Base-by-base conservation (phyloP, 2,888 invertebrate species). In the Rhyacophila evoluta region DNA sequence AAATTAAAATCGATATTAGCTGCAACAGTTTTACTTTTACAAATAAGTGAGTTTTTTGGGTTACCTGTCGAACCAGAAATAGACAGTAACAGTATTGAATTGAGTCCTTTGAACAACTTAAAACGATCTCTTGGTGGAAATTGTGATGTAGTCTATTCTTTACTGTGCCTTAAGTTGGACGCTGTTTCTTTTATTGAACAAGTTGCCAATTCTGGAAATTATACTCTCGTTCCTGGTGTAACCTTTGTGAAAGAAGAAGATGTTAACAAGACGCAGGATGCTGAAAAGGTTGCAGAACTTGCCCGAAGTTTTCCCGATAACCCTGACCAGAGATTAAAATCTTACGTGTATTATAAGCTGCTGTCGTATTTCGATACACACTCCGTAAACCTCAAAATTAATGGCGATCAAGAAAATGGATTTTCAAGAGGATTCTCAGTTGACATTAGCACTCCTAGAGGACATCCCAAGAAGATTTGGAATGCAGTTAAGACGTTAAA, bases 151-250 rank as follows among this genome's bases (percentile, higher is more conserved):
- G 85, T 86, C 29, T 83, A 89, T 0, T 94, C 93, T 85, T 89
- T 93, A 25, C 94, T 94, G 84, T 96, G 96, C 84, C 87, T 95
- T 36, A 96, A 95, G 85, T 88, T 95, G 81, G 95, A 95, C 83
- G 92, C 94, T 69, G 91, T 95, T 1, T 93, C 94, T 2, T 92
- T 95, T 84, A 89, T 96, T 82, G 95, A 95, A 84, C 92, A 93
- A 70, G 84, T 95, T 19, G 92, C 93, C 83, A 93, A 94, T 84
- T 91, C 92, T 83, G 91, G 93, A 83, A 92, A 94, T 85, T 90
- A 94, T 2, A 91, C 90, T 81, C 89, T 96, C 8, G 84, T 95
- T 6, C 94, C 95, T 0, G 95, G 95, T 79, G 90, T 96, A 0
- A 93, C 92, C 83, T 90, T 96, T 15, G 92, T 95, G 55, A 92